Evolutionary conservation across 2,888 invertebrate species (phyloP).

Genomic region (Latrodectus hesperus): DNA sequence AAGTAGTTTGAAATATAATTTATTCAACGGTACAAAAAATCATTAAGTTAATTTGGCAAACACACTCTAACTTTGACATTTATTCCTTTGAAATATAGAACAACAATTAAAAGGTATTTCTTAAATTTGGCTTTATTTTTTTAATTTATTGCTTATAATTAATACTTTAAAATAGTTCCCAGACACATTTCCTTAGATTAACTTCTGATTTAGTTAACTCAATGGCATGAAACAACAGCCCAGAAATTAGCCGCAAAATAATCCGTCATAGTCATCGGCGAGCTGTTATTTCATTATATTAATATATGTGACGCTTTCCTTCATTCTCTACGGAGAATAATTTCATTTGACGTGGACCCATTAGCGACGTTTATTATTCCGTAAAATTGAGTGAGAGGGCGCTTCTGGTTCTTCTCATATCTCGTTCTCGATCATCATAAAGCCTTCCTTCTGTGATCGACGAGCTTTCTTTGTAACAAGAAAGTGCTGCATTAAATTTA

Average conservation of each 20-base stretch:
- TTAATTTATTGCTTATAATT: too few relatives aligned
- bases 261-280: background rate
- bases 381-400: conserved; percentile 16
- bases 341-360: conserved; percentile 1
- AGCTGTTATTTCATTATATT: background rate
- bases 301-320: background rate
- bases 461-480: too few relatives aligned
- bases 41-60: too few relatives aligned
- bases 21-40: too few relatives aligned
- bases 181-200: too few relatives aligned
- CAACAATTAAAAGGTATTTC: too few relatives aligned
- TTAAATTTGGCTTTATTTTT: too few relatives aligned
- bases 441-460: background rate
- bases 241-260: background rate
- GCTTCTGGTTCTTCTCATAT: background rate
- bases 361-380: background rate
- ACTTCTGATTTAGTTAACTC: background rate
- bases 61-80: too few relatives aligned
- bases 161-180: too few relatives aligned
- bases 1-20: too few relatives aligned
- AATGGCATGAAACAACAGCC: background rate
- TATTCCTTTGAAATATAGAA: too few relatives aligned
- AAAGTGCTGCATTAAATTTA: too few relatives aligned
- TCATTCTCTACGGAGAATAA: background rate
- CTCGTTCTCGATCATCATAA: background rate